phyloP scores from a whole-genome alignment of 2,888 invertebrate genomes.

The Eupeodes latifasciatus region DNA sequence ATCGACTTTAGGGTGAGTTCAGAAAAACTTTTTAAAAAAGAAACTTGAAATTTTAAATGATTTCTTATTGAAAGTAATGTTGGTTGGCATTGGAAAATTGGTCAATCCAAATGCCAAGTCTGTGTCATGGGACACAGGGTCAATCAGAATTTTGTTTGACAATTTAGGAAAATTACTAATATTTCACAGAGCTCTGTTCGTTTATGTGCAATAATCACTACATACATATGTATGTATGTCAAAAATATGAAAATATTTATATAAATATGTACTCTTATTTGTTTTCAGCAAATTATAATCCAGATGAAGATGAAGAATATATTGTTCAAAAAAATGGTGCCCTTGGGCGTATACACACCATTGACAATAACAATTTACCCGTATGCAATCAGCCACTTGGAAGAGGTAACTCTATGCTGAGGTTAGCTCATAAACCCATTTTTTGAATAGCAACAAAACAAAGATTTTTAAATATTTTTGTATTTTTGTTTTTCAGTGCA shows the following conservation, averaged over 20 bases:
- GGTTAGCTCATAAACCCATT: slow-evolving; percentile 61
- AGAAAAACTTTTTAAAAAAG: too few relatives aligned
- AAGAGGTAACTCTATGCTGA: slow-evolving; percentile 79
- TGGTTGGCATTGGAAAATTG: too few relatives aligned
- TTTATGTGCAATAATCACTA: neutral
- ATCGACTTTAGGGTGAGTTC: too few relatives aligned
- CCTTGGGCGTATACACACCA: slow-evolving; percentile 80
- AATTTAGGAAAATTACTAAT: too few relatives aligned
- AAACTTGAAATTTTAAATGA: too few relatives aligned
- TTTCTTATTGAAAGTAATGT: too few relatives aligned
- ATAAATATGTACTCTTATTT: neutral
- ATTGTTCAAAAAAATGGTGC: slow-evolving; percentile 81
- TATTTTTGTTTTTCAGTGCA: slow-evolving; percentile 77
- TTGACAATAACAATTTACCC: slow-evolving; percentile 82
- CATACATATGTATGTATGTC: too few relatives aligned
- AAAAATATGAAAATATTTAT: too few relatives aligned
- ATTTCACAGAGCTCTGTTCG: neutral
- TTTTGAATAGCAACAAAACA: neutral
- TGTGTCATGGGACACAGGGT: too few relatives aligned
- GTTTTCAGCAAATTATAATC: slow-evolving; percentile 83
- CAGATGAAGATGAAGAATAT: slow-evolving; percentile 84
- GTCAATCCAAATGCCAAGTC: neutral
- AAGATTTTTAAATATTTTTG: slow-evolving; percentile 26
- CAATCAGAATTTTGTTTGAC: too few relatives aligned
- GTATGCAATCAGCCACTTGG: slow-evolving; percentile 82